Evolutionary conservation across 2,888 invertebrate species (phyloP).

Genomic region (Brachyptera putata): DNA sequence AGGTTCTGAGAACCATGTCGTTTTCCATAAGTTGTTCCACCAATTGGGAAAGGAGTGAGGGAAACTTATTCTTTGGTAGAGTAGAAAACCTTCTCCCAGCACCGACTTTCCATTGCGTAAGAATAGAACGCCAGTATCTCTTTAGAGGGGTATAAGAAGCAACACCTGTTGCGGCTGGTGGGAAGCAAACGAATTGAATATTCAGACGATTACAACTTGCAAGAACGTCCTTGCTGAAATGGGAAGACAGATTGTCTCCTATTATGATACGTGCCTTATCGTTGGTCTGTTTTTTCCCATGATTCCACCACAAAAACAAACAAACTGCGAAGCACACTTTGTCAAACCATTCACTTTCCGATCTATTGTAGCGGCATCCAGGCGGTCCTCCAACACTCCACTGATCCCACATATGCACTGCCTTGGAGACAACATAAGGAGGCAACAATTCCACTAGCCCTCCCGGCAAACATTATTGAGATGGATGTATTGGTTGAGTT

Average conservation of each 20-base stretch:
- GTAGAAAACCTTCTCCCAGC: conserved; percentile 31
- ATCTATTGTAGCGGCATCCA: conserved; percentile 36
- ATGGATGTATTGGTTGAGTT: conserved; percentile 39
- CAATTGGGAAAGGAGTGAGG: conserved; percentile 28
- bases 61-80: conserved; percentile 35
- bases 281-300: background rate
- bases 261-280: conserved; percentile 36
- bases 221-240: conserved; percentile 36
- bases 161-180: conserved; percentile 40
- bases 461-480: conserved; percentile 41
- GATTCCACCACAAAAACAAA: conserved; percentile 14
- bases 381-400: conserved; percentile 39
- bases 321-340: conserved; percentile 22
- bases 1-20: conserved; percentile 30
- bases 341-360: conserved; percentile 39
- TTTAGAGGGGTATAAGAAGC: conserved; percentile 38
- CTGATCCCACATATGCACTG: conserved; percentile 36
- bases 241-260: conserved; percentile 39
- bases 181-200: conserved; percentile 41
- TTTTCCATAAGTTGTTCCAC: conserved; percentile 27
- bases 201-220: conserved; percentile 39
- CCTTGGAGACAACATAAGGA: conserved; percentile 42
- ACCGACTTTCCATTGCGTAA: conserved; percentile 34
- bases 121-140: conserved; percentile 34
- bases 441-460: conserved; percentile 39